Conservation (phyloP, 2,113 vertebrate genomes). For the Chrysochloris asiatica region DNA sequence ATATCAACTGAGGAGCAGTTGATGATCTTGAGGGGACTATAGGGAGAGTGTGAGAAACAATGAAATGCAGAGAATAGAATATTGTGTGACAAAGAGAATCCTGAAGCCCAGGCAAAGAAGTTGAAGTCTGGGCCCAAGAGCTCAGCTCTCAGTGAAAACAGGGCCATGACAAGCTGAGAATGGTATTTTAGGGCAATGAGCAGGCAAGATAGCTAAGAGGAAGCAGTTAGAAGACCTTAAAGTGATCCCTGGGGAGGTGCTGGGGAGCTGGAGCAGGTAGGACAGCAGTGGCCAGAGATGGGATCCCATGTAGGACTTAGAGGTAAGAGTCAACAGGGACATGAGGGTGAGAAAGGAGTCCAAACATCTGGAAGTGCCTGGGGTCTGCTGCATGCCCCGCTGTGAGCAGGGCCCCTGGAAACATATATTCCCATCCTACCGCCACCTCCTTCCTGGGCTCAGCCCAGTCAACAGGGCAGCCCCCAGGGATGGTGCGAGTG, state of each 20-base stretch:
- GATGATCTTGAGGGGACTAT: no score
- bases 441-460: not conserved
- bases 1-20: not conserved
- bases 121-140: not conserved
- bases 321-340: not conserved
- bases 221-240: not conserved
- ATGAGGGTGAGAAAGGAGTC: not conserved
- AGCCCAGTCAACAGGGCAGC: not conserved
- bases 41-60: not conserved
- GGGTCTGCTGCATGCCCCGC: not conserved
- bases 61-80: not conserved
- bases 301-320: not conserved
- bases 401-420: not conserved
- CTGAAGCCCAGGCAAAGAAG: not conserved
- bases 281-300: not conserved
- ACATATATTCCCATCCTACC: not conserved
- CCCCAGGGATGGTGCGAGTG: not conserved
- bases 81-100: not conserved
- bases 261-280: not conserved
- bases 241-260: not conserved
- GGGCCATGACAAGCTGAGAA: not conserved
- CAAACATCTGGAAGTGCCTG: not conserved
- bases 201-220: not conserved
- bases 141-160: not conserved
- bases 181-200: not conserved